Evolutionary conservation across 92 coral and sea anemone genomes (phyloP).

Genomic region (Bergia puertoricense): DNA sequence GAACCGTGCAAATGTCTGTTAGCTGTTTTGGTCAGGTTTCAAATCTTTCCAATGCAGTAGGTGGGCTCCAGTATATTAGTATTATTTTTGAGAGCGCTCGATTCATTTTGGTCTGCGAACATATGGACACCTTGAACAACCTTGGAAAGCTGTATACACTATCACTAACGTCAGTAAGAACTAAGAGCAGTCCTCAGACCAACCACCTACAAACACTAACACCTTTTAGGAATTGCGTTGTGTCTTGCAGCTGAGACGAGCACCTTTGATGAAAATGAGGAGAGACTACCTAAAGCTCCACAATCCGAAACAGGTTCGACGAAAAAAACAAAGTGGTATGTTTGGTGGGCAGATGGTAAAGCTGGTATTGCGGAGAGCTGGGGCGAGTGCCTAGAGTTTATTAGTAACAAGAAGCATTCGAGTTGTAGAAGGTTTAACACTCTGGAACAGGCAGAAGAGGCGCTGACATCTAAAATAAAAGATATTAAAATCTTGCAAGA

Average conservation of each 20-base stretch:
- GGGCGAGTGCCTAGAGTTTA: slow-evolving; percentile 15
- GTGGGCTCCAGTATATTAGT: not conserved
- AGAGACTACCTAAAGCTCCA: not conserved
- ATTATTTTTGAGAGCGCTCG: not conserved
- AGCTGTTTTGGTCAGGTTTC: not conserved
- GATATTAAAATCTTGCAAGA: slow-evolving; percentile 1
- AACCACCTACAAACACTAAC: no score
- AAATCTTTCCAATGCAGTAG: no score
- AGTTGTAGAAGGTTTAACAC: slow-evolving; percentile 13
- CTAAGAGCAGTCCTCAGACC: no score
- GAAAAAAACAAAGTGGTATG: slow-evolving; percentile 1
- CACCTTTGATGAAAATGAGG: not conserved
- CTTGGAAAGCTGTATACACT: not conserved
- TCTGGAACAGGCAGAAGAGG: slow-evolving; percentile 17
- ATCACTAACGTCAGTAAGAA: not conserved
- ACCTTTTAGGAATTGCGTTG: not conserved
- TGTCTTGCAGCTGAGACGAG: not conserved
- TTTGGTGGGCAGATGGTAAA: slow-evolving; percentile 37
- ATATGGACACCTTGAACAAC: not conserved
- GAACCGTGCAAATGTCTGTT: no score
- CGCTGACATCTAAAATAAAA: not conserved
- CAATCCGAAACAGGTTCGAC: not conserved
- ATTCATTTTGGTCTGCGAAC: not conserved
- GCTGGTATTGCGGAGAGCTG: slow-evolving; percentile 22
- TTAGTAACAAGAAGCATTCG: slow-evolving; percentile 18